A percentile compares a stretch with the other conserved stretches of the same genome.
Evolutionary conservation across 2,888 invertebrate species (phyloP).

Genomic region (Monoplex corrugatus): DNA sequence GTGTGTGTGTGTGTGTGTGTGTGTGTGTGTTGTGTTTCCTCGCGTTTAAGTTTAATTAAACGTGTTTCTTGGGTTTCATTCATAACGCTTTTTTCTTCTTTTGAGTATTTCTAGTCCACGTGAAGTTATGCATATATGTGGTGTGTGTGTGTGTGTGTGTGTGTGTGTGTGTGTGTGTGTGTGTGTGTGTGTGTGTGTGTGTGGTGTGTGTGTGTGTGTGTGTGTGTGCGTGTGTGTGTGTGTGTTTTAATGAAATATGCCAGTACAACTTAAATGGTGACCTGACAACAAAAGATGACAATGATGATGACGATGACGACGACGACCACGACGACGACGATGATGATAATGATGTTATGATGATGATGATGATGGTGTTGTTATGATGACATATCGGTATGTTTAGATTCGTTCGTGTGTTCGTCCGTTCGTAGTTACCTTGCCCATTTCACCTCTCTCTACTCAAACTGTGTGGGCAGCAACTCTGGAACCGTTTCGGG

Average conservation of each 20-base stretch:
- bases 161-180: constrained; percentile 14
- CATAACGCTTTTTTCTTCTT: no score
- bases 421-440: background rate
- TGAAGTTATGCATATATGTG: background rate
- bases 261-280: no score
- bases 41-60: background rate
- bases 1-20: background rate
- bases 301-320: background rate
- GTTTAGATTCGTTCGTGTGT: constrained; percentile 7
- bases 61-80: no score
- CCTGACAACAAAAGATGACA: background rate
- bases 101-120: no score
- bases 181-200: constrained; percentile 4
- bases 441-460: no score
- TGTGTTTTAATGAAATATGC: no score
- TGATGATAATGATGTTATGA: constrained; percentile 53
- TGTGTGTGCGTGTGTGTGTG: background rate
- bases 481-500: constrained; percentile 50
- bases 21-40: background rate
- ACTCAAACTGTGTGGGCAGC: constrained; percentile 50
- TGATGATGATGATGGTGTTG: constrained; percentile 55
- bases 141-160: constrained; percentile 23
- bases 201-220: background rate
- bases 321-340: background rate
- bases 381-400: constrained; percentile 47